Evolutionary conservation across 2,888 invertebrate genomes (phyloP), one percentile per base, ranked within the genome.

Genomic region (Timema cristinae): DNA sequence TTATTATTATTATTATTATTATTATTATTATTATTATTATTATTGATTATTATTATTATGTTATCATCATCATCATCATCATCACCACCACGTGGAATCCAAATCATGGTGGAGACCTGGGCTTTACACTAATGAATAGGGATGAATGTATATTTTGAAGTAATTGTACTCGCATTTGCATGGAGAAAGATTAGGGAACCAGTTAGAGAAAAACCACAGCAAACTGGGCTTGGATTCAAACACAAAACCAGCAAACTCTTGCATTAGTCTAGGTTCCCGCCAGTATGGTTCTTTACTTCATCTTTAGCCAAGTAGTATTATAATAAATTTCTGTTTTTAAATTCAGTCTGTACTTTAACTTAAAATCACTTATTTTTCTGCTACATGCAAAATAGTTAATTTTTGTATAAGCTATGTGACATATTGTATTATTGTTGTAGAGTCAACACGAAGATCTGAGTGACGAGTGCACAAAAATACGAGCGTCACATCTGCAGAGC

Each of bases 401-500:
- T 54, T 11, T 13, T 2, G 54, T 13, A 54, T 54, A 54, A 54
- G 54, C n/a, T 11, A 11, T 16, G 32, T 59, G 6, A 15, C 59
- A 5, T 59, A 6, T 59, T 59, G 32, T 32, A 32, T 32, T 32
- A 32, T 32, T 70, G n/a, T 79, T 83, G 66, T 80, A 86, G 81
- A 84, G 83, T 50, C 84, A 86, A 72, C 82, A 85, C 77, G 84
- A 84, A 71, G 86, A 87, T 75, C 80, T 85, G 72, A 84, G 83
- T 75, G 82, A 84, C 63, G 84, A 85, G 73, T 84, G 82, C 75
- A 81, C 81, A 16, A 84, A 83, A 76, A 79, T 79, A 7, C 84
- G 85, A 76, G 82, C 84, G 72, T 80, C 82, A 67, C 84, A 85
- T 73, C 77, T 83, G 50, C 73, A 75, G 54, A 72, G 73, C 13